A percentile compares a stretch with the other conserved stretches of the same genome.
Conservation (phyloP, 2,888 invertebrate species). For the Agrotis ipsilon region DNA sequence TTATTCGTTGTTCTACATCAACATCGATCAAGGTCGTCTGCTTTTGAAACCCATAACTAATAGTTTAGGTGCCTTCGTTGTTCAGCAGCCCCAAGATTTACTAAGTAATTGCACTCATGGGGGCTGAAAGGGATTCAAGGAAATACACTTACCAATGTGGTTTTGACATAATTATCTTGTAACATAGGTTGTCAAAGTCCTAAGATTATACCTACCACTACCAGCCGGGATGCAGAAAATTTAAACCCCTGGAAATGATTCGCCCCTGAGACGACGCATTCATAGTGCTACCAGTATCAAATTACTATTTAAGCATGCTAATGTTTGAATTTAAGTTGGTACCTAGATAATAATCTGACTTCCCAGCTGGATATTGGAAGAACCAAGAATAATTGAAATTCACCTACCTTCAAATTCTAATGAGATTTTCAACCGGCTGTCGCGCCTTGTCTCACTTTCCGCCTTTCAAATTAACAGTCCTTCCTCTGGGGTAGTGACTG, state of each 20-base stretch:
- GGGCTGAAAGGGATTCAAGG: not conserved
- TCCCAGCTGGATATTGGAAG: too few species aligned
- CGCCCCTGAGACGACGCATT: not conserved
- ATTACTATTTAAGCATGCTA: not conserved
- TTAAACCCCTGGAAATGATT: not conserved
- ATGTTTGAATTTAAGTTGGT: not conserved
- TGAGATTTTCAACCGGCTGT: not conserved
- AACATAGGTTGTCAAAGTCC: too few species aligned
- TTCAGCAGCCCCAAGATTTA: not conserved
- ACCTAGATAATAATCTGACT: too few species aligned
- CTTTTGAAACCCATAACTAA: not conserved
- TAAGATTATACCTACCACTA: too few species aligned
- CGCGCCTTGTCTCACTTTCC: not conserved
- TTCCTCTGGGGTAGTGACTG: not conserved
- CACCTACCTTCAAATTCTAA: slow-evolving; percentile 14
- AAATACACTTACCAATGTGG: too few species aligned
- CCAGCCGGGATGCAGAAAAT: not conserved
- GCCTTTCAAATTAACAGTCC: not conserved
- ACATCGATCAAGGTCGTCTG: slow-evolving; percentile 2
- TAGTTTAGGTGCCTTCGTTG: not conserved
- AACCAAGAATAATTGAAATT: not conserved
- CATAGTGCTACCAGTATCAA: not conserved
- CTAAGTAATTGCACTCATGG: not conserved
- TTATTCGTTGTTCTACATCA: not conserved
- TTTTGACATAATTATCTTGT: too few species aligned